Base-by-base conservation (phyloP, 1,140 invertebrate genomes). In the Apocrypta bakeri region DNA sequence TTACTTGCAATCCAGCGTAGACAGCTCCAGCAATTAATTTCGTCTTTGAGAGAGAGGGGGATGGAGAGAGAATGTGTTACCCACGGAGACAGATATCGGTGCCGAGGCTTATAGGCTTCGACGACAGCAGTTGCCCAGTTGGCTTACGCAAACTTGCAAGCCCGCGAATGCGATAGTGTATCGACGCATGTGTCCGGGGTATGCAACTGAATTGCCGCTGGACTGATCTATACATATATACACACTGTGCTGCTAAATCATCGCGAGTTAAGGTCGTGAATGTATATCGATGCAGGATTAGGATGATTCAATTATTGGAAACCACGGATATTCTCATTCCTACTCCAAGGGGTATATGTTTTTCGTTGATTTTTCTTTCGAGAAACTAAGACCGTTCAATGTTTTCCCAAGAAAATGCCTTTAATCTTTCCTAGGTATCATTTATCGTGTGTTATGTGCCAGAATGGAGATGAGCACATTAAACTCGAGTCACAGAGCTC, bases 401-500 rank as follows among this genome's bases (percentile, higher is more conserved):
- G n/a, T n/a, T 37, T 37, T 37, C 33, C 2, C 33, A 37, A 9
- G 33, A 37, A 37, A 37, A 37, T 37, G 17, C 37, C 27, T n/a
- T n/a, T n/a, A n/a, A n/a, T n/a, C n/a, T n/a, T 4, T 7, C 42
- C 21, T 12, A 17, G 40, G 21, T 21, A 74, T 74, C 74, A 11
- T 24, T 63, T 33, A 76, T 33, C 74, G 56, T 21, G 33, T 37
- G 9, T 37, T 56, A n/a, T 56, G 25, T 11, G 12, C 24, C 17
- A 17, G 72, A 74, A 56, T 76, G 74, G 74, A 61, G 74, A 76
- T 76, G 72, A 61, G 72, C 42, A 29, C 56, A 64, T 76, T 76
- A 76, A 63, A 56, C 74, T 48, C 72, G 21, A 33, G 17, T 74
- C 71, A 11, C 25, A 2, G 40, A 31, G 37, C 63, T 40, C 40